Evolutionary conservation across 1,140 invertebrate species (phyloP).

Genomic region (Papilio xuthus): DNA sequence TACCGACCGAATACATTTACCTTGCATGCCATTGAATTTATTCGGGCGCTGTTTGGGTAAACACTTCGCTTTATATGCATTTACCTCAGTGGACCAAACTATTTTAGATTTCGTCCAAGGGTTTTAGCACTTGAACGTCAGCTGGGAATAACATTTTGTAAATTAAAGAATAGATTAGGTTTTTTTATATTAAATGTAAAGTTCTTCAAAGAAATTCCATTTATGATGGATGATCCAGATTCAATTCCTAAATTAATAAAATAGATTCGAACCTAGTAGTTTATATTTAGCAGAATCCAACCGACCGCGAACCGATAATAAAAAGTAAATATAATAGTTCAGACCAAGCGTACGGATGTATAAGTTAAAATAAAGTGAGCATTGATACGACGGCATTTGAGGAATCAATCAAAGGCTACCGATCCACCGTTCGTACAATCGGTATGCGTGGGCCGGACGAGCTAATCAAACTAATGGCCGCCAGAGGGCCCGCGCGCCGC

Average conservation of each 20-base stretch:
- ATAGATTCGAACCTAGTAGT: too few relatives aligned
- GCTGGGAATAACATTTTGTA: conserved; percentile 5
- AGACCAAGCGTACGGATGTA: conserved; percentile 42
- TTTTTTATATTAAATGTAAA: not conserved
- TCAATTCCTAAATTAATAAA: too few relatives aligned
- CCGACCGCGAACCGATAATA: not conserved
- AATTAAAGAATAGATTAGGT: not conserved
- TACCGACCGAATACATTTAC: conserved; percentile 59
- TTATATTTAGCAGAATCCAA: too few relatives aligned
- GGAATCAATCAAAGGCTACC: conserved; percentile 74
- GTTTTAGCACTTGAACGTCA: conserved; percentile 8
- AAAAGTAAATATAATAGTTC: not conserved
- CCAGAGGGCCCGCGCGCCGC: conserved; percentile 56
- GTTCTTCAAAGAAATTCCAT: too few relatives aligned
- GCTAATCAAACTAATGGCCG: conserved; percentile 78
- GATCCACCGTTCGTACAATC: conserved; percentile 71
- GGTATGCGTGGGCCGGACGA: conserved; percentile 69
- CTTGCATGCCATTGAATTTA: conserved; percentile 59
- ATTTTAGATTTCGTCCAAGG: conserved; percentile 22
- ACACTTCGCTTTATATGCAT: conserved; percentile 45
- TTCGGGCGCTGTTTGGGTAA: conserved; percentile 54
- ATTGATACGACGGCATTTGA: conserved; percentile 66
- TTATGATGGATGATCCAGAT: too few relatives aligned
- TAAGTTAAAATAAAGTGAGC: conserved; percentile 59
- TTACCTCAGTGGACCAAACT: conserved; percentile 36